These are phyloP conservation scores for human DNA, from an alignment of 2,113 vertebrate genomes.

Conservation along the genomic window GRCh38 chr6:95080501-95081000, in stretches of 20 bases:
- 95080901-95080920: not conserved
- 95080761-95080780: not conserved
- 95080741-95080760: not conserved
- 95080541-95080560: not conserved
- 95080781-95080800: not conserved
- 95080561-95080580: not conserved
- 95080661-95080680: not conserved
- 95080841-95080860: not conserved
- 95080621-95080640: not conserved
- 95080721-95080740: not conserved
- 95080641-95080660: not conserved
- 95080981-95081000: not conserved
- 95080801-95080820: not conserved
- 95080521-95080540: not conserved
- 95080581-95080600: not conserved
- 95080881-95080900: not conserved
- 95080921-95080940: fast-evolving
- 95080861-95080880: not conserved
- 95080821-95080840: not conserved
- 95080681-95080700: not conserved
- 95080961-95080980: not conserved
- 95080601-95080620: not conserved
- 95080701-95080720: not conserved
- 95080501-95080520: not conserved
- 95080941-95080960: not conserved